phyloP scores from a whole-genome alignment of 2,797 vertebrate species.

The Eulemur coronatus region DNA sequence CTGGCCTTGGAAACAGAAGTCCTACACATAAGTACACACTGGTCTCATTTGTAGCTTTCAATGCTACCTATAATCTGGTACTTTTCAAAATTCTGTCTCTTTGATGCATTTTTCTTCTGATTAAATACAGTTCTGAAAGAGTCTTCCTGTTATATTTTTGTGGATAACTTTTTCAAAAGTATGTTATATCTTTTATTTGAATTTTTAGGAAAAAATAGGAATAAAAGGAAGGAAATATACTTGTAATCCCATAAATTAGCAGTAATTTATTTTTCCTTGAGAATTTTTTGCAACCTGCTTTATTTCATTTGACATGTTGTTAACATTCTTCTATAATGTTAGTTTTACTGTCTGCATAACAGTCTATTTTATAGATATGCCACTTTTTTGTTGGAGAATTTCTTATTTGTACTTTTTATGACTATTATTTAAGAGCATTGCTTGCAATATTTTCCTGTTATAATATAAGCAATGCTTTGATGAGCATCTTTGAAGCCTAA shows the following conservation, averaged over 20 bases:
- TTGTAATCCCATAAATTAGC: background rate
- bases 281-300: background rate
- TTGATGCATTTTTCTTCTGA: background rate
- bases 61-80: background rate
- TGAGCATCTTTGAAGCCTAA: background rate
- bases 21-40: background rate
- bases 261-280: background rate
- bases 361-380: background rate
- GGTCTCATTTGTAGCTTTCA: background rate
- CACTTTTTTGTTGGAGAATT: background rate
- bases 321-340: background rate
- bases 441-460: background rate
- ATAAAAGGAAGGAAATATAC: background rate
- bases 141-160: background rate
- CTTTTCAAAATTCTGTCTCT: background rate
- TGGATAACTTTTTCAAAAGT: background rate
- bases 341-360: background rate
- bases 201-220: slow-evolving; percentile 6
- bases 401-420: background rate
- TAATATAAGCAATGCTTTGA: background rate
- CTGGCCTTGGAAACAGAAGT: background rate
- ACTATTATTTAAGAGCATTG: background rate
- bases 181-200: background rate
- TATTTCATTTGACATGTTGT: slow-evolving; percentile 18
- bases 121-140: background rate